phyloP scores from a whole-genome alignment of 1,140 invertebrate genomes.

The Drosophila saltans region DNA sequence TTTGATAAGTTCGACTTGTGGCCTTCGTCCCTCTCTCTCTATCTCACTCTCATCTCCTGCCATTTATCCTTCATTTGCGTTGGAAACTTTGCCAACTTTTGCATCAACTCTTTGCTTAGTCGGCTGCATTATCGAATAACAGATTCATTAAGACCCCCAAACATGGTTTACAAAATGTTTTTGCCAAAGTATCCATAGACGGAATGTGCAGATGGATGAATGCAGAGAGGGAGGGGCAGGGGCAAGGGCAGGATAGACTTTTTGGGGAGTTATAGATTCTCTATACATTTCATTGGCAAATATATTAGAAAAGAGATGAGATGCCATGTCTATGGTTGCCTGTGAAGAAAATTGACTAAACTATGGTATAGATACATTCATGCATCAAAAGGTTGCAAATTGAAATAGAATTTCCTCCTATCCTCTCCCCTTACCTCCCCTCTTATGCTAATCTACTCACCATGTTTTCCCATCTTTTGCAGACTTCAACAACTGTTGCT shows the following conservation, averaged over 20 bases:
- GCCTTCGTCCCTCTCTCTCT: constrained; percentile 1
- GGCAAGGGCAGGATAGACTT: neutral
- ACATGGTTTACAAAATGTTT: constrained; percentile 67
- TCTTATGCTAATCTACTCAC: neutral
- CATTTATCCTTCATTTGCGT: constrained; percentile 29
- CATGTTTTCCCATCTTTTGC: neutral
- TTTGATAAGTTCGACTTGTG: constrained; percentile 56
- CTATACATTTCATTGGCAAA: too few relatives aligned
- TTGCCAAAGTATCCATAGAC: constrained; percentile 24
- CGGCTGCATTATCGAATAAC: constrained; percentile 73
- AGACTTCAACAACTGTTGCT: constrained; percentile 84
- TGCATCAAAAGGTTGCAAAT: too few relatives aligned
- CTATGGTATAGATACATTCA: too few relatives aligned
- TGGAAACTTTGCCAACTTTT: constrained; percentile 70
- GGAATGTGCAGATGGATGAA: neutral
- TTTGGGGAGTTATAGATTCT: too few relatives aligned
- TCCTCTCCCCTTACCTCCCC: too few relatives aligned
- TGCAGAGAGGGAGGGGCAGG: too few relatives aligned
- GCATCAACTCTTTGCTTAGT: constrained; percentile 34
- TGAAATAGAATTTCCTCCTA: too few relatives aligned
- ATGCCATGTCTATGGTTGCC: too few relatives aligned
- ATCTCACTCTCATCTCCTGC: too few relatives aligned
- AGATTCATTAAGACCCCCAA: constrained; percentile 71
- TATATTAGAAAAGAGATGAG: too few relatives aligned
- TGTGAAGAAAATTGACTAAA: too few relatives aligned